Conservation (phyloP, 2,797 vertebrate species). For the Mormyrops boulengeri region DNA sequence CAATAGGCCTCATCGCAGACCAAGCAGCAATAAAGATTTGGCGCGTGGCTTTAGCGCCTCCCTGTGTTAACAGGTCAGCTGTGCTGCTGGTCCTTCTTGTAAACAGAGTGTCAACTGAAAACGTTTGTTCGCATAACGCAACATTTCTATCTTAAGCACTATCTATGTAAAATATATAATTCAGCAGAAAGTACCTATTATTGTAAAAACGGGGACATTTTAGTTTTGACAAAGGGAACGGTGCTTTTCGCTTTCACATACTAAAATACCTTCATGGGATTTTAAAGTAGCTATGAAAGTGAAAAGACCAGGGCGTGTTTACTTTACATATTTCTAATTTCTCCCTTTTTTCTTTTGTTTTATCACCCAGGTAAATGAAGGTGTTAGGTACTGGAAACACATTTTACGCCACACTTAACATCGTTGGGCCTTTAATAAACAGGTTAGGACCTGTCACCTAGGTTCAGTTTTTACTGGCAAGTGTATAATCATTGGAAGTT, state of each 20-base stretch:
- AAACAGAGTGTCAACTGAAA: neutral
- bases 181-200: neutral
- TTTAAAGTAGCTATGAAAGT: neutral
- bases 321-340: neutral
- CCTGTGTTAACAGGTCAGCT: neutral
- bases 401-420: neutral
- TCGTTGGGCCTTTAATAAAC: neutral
- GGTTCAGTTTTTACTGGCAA: neutral
- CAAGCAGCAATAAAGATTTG: neutral
- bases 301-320: neutral
- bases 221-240: neutral
- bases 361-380: neutral
- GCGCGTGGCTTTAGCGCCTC: conserved; percentile 8
- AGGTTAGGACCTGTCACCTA: neutral
- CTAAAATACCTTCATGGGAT: neutral
- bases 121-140: neutral
- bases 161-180: neutral
- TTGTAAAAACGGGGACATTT: neutral
- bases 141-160: neutral
- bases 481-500: neutral
- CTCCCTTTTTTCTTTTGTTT: neutral
- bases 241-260: neutral
- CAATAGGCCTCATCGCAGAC: neutral
- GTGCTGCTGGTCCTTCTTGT: neutral
- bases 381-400: neutral